Conservation (phyloP, 37 sponge, comb jelly and placozoan species). For the Halisarca cf. caerulea region DNA sequence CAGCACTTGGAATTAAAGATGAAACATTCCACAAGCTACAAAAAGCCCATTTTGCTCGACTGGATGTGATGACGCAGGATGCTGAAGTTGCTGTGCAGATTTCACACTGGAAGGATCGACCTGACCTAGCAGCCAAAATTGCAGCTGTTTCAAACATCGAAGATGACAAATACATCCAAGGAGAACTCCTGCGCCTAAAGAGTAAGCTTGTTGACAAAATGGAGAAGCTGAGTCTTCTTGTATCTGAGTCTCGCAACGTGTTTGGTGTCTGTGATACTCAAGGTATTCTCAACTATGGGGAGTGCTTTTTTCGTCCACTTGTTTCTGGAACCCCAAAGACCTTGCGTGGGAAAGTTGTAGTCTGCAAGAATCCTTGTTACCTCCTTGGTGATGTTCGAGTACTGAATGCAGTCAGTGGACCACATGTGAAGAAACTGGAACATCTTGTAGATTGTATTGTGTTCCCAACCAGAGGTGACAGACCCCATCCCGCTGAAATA, state of each 20-base stretch:
- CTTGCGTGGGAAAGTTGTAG: constrained; percentile 38
- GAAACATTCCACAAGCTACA: constrained; percentile 61
- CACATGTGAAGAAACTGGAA: constrained; percentile 21
- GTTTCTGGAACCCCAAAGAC: constrained; percentile 55
- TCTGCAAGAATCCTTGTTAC: constrained; percentile 80
- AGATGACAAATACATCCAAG: neutral
- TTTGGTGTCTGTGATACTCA: constrained; percentile 82
- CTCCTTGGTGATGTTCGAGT: constrained; percentile 75
- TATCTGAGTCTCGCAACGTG: constrained; percentile 76
- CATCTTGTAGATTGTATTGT: constrained; percentile 85
- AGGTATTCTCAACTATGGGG: constrained; percentile 62
- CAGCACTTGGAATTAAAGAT: constrained; percentile 74
- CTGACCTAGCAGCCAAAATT: constrained; percentile 37
- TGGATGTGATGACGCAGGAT: constrained; percentile 45
- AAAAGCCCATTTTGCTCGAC: constrained; percentile 31
- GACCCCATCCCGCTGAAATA: constrained; percentile 80
- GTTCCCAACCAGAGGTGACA: constrained; percentile 69
- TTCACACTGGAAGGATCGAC: constrained; percentile 48
- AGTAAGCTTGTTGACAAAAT: constrained; percentile 47
- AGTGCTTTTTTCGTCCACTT: constrained; percentile 71
- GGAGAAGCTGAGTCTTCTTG: constrained; percentile 61
- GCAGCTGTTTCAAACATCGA: neutral
- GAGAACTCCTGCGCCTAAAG: constrained; percentile 26
- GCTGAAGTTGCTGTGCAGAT: constrained; percentile 55
- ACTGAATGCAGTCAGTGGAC: constrained; percentile 47